Conservation (phyloP, 2,888 invertebrate genomes). For the Parelbella ahira region DNA sequence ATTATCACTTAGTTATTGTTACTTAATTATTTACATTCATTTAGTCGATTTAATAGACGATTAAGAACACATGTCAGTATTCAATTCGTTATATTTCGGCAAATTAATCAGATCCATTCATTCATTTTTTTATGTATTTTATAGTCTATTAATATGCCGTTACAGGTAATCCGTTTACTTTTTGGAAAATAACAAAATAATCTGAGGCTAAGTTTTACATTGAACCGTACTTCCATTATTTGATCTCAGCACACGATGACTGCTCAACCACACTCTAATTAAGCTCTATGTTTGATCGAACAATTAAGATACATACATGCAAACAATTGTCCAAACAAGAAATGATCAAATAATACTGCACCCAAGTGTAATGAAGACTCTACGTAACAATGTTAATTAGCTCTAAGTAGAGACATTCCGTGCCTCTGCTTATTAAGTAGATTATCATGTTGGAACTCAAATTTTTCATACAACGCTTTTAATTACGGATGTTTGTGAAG, state of each 20-base stretch:
- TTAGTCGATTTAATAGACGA: too few relatives aligned
- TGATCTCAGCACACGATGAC: conserved; percentile 1
- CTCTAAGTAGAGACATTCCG: conserved; percentile 13
- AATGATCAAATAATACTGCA: conserved; percentile 2
- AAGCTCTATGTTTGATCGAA: conserved; percentile 13
- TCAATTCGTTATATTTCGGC: too few relatives aligned
- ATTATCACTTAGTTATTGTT: too few relatives aligned
- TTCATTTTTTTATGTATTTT: too few relatives aligned
- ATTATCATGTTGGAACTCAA: conserved; percentile 17
- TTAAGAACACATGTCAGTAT: too few relatives aligned
- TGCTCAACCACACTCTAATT: conserved; percentile 19
- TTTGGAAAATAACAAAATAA: too few relatives aligned
- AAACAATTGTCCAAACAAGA: conserved; percentile 19
- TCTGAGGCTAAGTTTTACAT: too few relatives aligned
- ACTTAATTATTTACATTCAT: too few relatives aligned
- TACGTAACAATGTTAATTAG: conserved; percentile 10
- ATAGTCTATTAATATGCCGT: too few relatives aligned
- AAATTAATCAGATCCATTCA: too few relatives aligned
- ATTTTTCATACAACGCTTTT: conserved; percentile 10
- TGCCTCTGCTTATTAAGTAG: conserved; percentile 12
- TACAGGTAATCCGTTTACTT: too few relatives aligned
- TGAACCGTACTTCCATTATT: conserved; percentile 1
- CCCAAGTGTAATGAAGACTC: conserved; percentile 13
- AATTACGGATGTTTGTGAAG: conserved; percentile 11
- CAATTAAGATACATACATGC: conserved; percentile 12